Conservation (phyloP, 2,888 invertebrate genomes). For the Trichacis sp. region DNA sequence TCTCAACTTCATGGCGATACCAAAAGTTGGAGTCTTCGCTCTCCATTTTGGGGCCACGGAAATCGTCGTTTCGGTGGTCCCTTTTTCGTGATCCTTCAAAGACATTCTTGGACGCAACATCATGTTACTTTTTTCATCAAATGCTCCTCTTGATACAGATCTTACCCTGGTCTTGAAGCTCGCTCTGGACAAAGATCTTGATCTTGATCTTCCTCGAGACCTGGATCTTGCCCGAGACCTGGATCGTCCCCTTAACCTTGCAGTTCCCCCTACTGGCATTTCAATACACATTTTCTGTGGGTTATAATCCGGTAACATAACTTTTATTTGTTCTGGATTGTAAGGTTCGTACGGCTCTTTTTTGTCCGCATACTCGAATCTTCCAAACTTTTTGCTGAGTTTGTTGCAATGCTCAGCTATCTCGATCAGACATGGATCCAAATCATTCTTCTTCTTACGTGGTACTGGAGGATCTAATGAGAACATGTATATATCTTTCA, state of each 20-base stretch:
- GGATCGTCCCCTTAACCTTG: too few relatives aligned
- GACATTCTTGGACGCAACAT: too few relatives aligned
- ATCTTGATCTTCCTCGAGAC: constrained; percentile 24
- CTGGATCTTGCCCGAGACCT: too few relatives aligned
- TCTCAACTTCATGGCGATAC: too few relatives aligned
- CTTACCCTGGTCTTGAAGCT: constrained; percentile 8
- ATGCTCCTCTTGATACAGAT: too few relatives aligned
- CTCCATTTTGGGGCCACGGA: not conserved
- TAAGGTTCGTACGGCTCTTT: constrained; percentile 62
- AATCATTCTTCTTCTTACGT: constrained; percentile 60
- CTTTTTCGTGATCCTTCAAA: too few relatives aligned
- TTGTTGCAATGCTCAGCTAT: constrained; percentile 62
- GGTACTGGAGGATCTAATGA: constrained; percentile 73
- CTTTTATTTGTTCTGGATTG: constrained; percentile 61
- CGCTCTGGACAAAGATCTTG: constrained; percentile 25
- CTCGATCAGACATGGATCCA: constrained; percentile 62
- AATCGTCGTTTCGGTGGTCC: too few relatives aligned
- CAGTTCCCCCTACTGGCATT: too few relatives aligned
- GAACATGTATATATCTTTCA: constrained; percentile 86
- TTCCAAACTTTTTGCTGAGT: constrained; percentile 60
- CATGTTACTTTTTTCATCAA: too few relatives aligned
- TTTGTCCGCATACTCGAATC: constrained; percentile 60
- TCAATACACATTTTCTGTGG: too few relatives aligned
- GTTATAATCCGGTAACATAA: constrained; percentile 62
- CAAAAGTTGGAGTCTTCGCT: constrained; percentile 5